phyloP scores from a whole-genome alignment of 2,113 vertebrate species.

The Fukomys damarensis region DNA sequence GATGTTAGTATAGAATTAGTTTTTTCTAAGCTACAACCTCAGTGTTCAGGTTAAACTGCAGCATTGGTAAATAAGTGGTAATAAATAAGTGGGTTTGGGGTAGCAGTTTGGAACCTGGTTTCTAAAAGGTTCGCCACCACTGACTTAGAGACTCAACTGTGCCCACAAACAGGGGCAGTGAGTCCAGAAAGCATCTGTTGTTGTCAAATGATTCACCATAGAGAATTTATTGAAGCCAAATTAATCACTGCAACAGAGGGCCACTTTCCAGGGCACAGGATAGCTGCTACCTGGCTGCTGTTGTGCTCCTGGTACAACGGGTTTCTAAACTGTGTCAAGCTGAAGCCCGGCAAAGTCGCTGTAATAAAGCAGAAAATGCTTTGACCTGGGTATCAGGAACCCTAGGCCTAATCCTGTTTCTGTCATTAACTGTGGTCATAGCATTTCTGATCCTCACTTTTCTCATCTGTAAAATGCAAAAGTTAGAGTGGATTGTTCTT shows the following conservation, averaged over 20 bases:
- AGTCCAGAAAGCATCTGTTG: neutral
- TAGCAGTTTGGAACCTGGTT: neutral
- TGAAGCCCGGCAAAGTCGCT: neutral
- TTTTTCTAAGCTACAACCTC: neutral
- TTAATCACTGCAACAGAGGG: neutral
- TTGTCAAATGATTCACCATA: neutral
- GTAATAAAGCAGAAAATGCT: neutral
- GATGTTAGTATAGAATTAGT: neutral
- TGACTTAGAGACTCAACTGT: neutral
- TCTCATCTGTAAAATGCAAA: conserved; percentile 27
- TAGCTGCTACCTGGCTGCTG: neutral
- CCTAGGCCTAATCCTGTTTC: neutral
- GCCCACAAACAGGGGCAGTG: neutral
- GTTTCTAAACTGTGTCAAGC: neutral
- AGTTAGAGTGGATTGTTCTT: neutral
- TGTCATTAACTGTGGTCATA: neutral
- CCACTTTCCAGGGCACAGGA: neutral
- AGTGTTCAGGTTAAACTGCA: neutral
- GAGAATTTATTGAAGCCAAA: neutral
- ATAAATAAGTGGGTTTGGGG: neutral
- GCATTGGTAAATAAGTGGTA: neutral
- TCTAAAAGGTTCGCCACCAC: neutral
- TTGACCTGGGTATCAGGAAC: neutral
- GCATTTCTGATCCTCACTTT: neutral
- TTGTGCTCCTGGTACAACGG: neutral